These are phyloP conservation scores for Isurus oxyrinchus DNA, from an alignment of 2,113 vertebrate species.

Conservation along the genomic window DNA sequence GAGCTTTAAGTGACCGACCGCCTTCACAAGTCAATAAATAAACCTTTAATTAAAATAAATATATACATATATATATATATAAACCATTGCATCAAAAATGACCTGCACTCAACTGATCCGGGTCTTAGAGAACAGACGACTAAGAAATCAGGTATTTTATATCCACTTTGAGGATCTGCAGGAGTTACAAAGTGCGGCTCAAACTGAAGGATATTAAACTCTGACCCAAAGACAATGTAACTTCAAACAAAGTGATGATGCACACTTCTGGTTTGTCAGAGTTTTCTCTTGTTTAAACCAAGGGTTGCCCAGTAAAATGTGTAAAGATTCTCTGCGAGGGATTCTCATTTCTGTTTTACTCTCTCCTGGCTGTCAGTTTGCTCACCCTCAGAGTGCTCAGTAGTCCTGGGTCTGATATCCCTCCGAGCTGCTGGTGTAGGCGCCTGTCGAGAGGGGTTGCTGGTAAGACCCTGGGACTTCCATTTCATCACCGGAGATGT, in stretches of 20 bases:
- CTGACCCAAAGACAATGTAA: background rate
- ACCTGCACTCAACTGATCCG: background rate
- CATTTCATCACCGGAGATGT: conserved; percentile 67
- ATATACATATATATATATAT: background rate
- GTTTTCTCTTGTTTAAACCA: background rate
- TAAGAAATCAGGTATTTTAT: too few relatives aligned
- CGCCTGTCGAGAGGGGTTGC: conserved; percentile 64
- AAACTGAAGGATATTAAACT: background rate
- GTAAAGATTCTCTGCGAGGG: background rate
- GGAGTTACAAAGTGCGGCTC: background rate
- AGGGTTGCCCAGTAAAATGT: conserved; percentile 32
- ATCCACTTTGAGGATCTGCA: background rate
- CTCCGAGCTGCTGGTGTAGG: conserved; percentile 65
- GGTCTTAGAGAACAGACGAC: background rate
- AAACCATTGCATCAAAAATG: background rate
- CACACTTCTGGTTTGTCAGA: background rate
- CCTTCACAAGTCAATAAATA: background rate
- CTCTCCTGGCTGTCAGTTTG: background rate
- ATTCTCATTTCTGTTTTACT: background rate
- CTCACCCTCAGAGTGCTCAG: conserved; percentile 52
- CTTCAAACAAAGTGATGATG: background rate
- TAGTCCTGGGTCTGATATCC: conserved; percentile 91
- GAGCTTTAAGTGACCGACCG: background rate
- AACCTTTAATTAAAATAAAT: background rate
- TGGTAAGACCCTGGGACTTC: conserved; percentile 66